Evolutionary conservation across 2,888 invertebrate genomes (phyloP).

Genomic region (Drosophila paramelanica): DNA sequence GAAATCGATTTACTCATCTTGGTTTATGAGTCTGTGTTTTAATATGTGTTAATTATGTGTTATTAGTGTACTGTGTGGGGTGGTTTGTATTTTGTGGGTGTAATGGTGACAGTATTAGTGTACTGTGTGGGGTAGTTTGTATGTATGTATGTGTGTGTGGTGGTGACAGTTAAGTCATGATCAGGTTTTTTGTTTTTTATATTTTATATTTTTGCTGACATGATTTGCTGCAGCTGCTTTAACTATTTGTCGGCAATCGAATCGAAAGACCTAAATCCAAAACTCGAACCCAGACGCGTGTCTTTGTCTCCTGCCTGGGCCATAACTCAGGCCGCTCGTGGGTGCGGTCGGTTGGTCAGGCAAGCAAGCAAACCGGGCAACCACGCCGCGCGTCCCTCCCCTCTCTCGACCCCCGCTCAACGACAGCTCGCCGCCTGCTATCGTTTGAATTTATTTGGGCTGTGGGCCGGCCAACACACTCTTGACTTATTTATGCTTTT

Average conservation of each 20-base stretch:
- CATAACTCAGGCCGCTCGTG: constrained; percentile 52
- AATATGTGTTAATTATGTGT: neutral
- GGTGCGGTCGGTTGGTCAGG: constrained; percentile 33
- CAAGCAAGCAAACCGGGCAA: constrained; percentile 1
- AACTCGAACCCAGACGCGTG: constrained; percentile 6
- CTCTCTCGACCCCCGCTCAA: neutral
- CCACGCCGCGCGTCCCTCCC: neutral
- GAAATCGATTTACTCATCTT: constrained; percentile 14
- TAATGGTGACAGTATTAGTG: constrained; percentile 20
- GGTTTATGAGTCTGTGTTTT: constrained; percentile 4
- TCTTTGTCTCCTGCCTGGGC: constrained; percentile 11
- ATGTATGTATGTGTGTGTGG: no score
- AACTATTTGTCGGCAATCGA: constrained; percentile 9
- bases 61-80: neutral
- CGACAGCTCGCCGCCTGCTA: neutral
- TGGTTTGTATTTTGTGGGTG: neutral
- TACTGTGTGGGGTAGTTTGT: no score
- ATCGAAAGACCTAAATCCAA: constrained; percentile 5
- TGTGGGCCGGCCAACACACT: constrained; percentile 51
- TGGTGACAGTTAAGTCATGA: constrained; percentile 34
- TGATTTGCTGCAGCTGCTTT: constrained; percentile 1
- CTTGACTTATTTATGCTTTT: constrained; percentile 49
- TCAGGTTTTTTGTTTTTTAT: neutral
- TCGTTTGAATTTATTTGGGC: constrained; percentile 40
- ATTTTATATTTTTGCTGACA: neutral